These are phyloP conservation scores for Tachina lurida DNA, from an alignment of 2,888 invertebrate genomes.

Conservation along the genomic window DNA sequence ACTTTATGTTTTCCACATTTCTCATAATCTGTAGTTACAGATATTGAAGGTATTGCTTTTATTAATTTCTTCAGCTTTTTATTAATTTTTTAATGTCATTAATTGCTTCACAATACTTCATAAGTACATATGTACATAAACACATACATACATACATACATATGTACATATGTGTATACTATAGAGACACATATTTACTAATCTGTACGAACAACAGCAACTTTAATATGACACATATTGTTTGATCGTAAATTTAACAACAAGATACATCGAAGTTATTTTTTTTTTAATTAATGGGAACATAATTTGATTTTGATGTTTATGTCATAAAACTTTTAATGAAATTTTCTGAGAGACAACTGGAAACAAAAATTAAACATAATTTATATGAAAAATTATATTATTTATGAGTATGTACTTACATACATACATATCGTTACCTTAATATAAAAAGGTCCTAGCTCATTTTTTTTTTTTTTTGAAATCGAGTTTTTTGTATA, in stretches of 20 bases:
- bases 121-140: neutral
- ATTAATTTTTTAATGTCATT: constrained; percentile 70
- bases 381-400: too few species aligned
- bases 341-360: constrained; percentile 11
- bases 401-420: too few species aligned
- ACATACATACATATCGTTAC: too few species aligned
- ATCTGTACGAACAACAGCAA: constrained; percentile 17
- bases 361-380: neutral
- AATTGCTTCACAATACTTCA: constrained; percentile 55
- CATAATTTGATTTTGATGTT: constrained; percentile 48
- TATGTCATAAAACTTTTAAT: constrained; percentile 40
- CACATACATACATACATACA: neutral
- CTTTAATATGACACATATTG: constrained; percentile 54
- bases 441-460: too few species aligned
- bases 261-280: constrained; percentile 51
- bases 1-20: constrained; percentile 45
- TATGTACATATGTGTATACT: too few species aligned
- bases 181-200: neutral
- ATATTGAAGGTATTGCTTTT: constrained; percentile 4
- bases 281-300: constrained; percentile 44
- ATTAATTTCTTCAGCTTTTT: constrained; percentile 15
- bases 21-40: neutral
- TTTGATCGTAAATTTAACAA: constrained; percentile 60
- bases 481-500: too few species aligned
- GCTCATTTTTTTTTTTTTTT: too few species aligned